Base-by-base conservation (phyloP, 2,113 vertebrate genomes). In the Puntigrus tetrazona region DNA sequence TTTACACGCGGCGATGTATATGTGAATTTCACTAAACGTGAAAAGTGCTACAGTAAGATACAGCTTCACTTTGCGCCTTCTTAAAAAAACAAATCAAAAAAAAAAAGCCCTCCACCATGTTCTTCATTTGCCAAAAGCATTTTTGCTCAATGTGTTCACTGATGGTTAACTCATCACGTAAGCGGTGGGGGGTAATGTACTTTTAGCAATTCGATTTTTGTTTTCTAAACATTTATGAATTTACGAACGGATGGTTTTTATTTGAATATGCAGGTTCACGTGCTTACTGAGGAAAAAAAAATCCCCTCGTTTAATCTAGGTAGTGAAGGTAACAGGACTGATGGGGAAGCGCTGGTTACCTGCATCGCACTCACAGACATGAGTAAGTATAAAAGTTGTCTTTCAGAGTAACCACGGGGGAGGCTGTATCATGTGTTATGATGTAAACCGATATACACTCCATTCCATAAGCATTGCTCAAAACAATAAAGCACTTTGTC, bases 401-500 rank as follows among this genome's bases (percentile, higher is more conserved):
- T 20, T 61, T 86, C 59, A 80, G 87, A 87, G 70, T 89, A 83
- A 81, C 80, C 72, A 87, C 84, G 86, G 90, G 87, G 81, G 87
- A 91, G 91, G 91, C 87, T 89, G 89, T 89, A 85, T 89, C 83
- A 88, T 90, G 86, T 86, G 92, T 89, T 93, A 87, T 90, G 65
- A 88, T 89, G 92, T 92, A 91, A 84, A 89, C 80, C 45, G 76
- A 84, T 84, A 89, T 92, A 92, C 90, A 93, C 92, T 93, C 91
- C 92, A 93, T 94, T 92, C 91, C 92, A 93, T 91, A 91, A 92
- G 89, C 89, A 82, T 93, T 92, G 92, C 93, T 94, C 91, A 93
- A 93, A 93, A 89, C 90, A 94, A 95, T 94, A 94, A 95, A 94
- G 92, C 93, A 94, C 93, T 93, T 94, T 92, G 92, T 93, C 92